These are phyloP conservation scores for Apis cerana DNA, from an alignment of 1,140 invertebrate species.

Conservation along the genomic window DNA sequence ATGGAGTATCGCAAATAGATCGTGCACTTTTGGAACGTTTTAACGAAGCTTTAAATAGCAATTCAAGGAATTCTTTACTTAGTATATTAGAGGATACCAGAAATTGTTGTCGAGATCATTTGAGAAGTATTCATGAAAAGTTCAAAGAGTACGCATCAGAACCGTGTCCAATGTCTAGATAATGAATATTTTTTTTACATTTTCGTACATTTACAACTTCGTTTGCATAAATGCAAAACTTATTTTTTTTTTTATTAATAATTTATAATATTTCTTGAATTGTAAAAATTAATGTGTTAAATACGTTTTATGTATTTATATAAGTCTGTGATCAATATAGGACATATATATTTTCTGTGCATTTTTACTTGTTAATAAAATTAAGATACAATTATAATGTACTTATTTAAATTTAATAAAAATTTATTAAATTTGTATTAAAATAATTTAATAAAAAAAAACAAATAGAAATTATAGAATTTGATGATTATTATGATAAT, in stretches of 20 bases:
- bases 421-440: too few relatives aligned
- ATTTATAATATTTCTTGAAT: neutral
- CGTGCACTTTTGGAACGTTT: slow-evolving; percentile 56
- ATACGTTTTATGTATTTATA: neutral
- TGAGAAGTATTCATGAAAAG: slow-evolving; percentile 56
- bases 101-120: slow-evolving; percentile 48
- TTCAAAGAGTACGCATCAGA: slow-evolving; percentile 61
- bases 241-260: neutral
- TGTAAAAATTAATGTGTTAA: neutral
- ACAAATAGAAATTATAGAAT: neutral
- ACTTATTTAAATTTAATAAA: neutral
- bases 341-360: neutral
- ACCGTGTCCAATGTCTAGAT: slow-evolving; percentile 66
- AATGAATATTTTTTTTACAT: neutral
- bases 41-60: slow-evolving; percentile 50
- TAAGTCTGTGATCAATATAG: too few relatives aligned
- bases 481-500: neutral
- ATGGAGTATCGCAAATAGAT: slow-evolving; percentile 65
- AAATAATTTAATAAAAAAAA: slow-evolving; percentile 25
- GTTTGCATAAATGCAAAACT: neutral
- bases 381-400: neutral
- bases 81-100: slow-evolving; percentile 59
- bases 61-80: slow-evolving; percentile 55
- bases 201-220: neutral
- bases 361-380: neutral